Conservation (phyloP, 1,140 invertebrate species). For the Meteorus sp. region DNA sequence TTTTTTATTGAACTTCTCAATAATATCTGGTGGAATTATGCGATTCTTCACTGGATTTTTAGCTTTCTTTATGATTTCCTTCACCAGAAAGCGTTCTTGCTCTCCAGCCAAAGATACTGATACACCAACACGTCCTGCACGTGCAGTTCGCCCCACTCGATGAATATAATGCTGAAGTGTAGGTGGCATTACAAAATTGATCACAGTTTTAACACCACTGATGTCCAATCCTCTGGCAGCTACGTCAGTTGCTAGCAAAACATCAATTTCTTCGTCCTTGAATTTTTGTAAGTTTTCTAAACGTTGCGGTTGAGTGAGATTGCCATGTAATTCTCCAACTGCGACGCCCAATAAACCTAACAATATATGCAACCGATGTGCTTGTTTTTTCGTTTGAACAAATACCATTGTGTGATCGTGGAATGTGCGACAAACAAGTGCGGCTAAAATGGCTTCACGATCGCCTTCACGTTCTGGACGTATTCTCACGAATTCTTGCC, state of each 20-base stretch:
- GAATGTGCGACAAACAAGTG: constrained; percentile 92
- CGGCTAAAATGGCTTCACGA: constrained; percentile 87
- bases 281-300: constrained; percentile 88
- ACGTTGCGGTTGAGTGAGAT: constrained; percentile 89
- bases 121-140: constrained; percentile 86
- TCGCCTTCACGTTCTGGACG: constrained; percentile 81
- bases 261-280: constrained; percentile 85
- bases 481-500: constrained; percentile 94
- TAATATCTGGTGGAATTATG: constrained; percentile 84
- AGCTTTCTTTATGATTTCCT: constrained; percentile 88
- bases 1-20: constrained; percentile 82
- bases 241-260: constrained; percentile 94
- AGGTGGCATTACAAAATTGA: constrained; percentile 95
- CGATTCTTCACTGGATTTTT: constrained; percentile 84
- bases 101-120: constrained; percentile 94
- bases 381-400: constrained; percentile 93
- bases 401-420: constrained; percentile 91
- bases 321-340: constrained; percentile 93
- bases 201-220: constrained; percentile 92
- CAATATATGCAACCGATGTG: constrained; percentile 88
- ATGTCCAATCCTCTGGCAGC: constrained; percentile 97
- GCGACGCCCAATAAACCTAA: constrained; percentile 85
- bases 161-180: constrained; percentile 96
- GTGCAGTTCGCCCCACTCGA: constrained; percentile 89
- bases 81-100: constrained; percentile 85